These are phyloP conservation scores for Vipera ursinii DNA, from an alignment of 2,797 vertebrate species.

Conservation along the genomic window DNA sequence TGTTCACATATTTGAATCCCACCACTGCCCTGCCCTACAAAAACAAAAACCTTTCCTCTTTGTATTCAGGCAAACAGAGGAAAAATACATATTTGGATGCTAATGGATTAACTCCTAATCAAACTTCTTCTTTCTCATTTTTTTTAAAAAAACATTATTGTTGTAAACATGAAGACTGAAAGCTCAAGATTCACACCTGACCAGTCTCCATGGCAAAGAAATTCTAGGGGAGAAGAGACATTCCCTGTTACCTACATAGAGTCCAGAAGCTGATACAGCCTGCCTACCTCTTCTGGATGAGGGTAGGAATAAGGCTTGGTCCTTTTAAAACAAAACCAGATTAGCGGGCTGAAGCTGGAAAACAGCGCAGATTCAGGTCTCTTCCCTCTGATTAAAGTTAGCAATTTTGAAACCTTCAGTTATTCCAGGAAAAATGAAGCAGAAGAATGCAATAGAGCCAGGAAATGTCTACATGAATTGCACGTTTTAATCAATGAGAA, in stretches of 20 bases:
- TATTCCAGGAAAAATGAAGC: background rate
- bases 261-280: background rate
- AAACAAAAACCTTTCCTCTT: too few relatives aligned
- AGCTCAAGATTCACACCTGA: too few relatives aligned
- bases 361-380: background rate
- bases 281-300: background rate
- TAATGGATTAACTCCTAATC: too few relatives aligned
- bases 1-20: too few relatives aligned
- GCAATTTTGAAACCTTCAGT: background rate
- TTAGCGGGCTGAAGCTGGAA: background rate
- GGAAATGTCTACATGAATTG: background rate
- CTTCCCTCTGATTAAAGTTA: background rate
- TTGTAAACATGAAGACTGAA: too few relatives aligned
- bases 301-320: background rate
- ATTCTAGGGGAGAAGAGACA: background rate
- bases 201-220: background rate
- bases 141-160: too few relatives aligned
- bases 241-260: background rate
- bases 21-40: too few relatives aligned
- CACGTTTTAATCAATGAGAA: background rate
- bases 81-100: too few relatives aligned
- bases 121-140: too few relatives aligned
- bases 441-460: background rate
- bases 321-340: background rate
- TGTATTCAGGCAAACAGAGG: too few relatives aligned